Conservation (phyloP, 2,888 invertebrate genomes). For the Microplitis manilae region DNA sequence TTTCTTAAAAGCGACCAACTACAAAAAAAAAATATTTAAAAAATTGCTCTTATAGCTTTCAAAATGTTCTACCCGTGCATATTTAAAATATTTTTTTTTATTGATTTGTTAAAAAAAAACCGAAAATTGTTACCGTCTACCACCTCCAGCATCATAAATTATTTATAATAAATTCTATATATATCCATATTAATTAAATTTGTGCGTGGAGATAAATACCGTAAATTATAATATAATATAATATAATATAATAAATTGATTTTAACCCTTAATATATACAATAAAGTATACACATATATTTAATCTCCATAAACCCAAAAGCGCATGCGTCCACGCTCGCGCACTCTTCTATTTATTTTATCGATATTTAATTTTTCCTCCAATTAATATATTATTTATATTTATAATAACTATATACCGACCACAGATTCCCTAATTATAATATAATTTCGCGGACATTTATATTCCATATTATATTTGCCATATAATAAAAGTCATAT, state of each 20-base stretch:
- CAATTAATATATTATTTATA: neutral
- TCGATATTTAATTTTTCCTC: neutral
- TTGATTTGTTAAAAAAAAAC: too few species aligned
- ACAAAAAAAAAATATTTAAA: too few species aligned
- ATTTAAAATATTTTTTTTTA: too few species aligned
- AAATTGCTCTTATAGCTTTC: too few species aligned
- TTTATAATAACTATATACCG: neutral
- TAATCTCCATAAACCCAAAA: neutral
- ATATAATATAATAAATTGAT: slow-evolving; percentile 28
- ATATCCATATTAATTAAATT: neutral
- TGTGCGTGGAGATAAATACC: neutral
- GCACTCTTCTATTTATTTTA: neutral
- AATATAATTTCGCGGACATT: too few species aligned
- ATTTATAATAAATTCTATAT: neutral
- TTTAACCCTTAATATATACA: slow-evolving; percentile 12
- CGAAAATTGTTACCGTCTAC: too few species aligned
- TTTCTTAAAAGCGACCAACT: too few species aligned
- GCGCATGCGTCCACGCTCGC: neutral
- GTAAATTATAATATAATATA: slow-evolving; percentile 16
- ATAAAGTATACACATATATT: neutral
- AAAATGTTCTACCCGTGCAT: too few species aligned
- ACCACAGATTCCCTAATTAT: neutral
- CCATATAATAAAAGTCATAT: neutral
- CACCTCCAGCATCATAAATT: too few species aligned
- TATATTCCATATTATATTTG: too few species aligned